Evolutionary conservation across 2,797 vertebrate genomes (phyloP).

Genomic region (Aldrovandia affinis): DNA sequence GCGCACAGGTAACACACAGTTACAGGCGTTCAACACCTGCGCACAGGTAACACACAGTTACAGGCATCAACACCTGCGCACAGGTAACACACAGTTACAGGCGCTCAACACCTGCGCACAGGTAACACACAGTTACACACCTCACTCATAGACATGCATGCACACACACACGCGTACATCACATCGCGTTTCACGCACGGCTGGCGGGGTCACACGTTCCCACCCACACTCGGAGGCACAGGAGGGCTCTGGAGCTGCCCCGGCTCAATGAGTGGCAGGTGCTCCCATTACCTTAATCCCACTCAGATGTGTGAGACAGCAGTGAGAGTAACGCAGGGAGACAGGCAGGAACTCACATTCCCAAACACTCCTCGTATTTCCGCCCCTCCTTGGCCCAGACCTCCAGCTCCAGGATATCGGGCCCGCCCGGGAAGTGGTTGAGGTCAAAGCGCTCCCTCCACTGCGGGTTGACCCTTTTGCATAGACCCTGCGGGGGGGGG

Average conservation of each 20-base stretch:
- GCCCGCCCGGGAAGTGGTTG: conserved; percentile 85
- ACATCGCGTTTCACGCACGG: too few relatives aligned
- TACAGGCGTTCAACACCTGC: conserved; percentile 50
- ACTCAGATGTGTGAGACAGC: background rate
- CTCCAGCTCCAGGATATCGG: conserved; percentile 86
- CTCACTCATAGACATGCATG: conserved; percentile 55
- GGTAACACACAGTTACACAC: conserved; percentile 75
- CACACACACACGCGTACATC: too few relatives aligned
- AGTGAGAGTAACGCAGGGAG: background rate
- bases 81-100: background rate
- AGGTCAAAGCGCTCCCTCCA: conserved; percentile 97
- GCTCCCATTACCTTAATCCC: background rate
- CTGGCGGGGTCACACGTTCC: too few relatives aligned
- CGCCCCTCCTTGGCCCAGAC: conserved; percentile 87
- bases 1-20: background rate
- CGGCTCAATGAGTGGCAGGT: background rate
- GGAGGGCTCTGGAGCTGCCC: too few relatives aligned
- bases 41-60: conserved; percentile 29
- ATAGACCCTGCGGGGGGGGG: conserved; percentile 72
- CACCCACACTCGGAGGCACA: background rate
- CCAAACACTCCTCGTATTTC: conserved; percentile 81
- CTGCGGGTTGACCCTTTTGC: conserved; percentile 87
- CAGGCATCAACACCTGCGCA: conserved; percentile 9
- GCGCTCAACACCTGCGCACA: background rate
- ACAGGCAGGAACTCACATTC: conserved; percentile 78